Evolutionary conservation across 2,888 invertebrate species (phyloP).

Genomic region (Incurvaria masculella): DNA sequence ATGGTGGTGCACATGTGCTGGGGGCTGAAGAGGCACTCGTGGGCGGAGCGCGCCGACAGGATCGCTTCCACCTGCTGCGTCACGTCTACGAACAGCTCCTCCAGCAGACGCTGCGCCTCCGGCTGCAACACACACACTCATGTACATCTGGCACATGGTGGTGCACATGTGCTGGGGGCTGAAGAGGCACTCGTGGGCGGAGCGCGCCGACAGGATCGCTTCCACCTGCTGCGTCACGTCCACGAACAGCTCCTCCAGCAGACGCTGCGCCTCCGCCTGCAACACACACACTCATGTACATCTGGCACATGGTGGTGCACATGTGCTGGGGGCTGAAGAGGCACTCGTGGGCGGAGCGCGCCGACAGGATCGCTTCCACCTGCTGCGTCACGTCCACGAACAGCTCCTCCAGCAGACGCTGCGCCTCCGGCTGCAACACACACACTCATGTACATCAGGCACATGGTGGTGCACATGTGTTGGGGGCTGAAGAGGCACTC

Average conservation of each 20-base stretch:
- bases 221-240: constrained; percentile 70
- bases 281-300: constrained; percentile 52
- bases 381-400: constrained; percentile 67
- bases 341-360: constrained; percentile 68
- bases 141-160: constrained; percentile 89
- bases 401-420: constrained; percentile 63
- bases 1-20: constrained; percentile 85
- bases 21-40: constrained; percentile 86
- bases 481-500: constrained; percentile 76
- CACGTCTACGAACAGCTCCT: constrained; percentile 79
- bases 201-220: constrained; percentile 67
- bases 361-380: constrained; percentile 56
- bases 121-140: constrained; percentile 31
- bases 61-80: constrained; percentile 71
- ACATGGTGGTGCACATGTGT: constrained; percentile 84
- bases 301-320: constrained; percentile 86
- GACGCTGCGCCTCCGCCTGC: constrained; percentile 56
- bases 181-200: constrained; percentile 83
- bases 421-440: constrained; percentile 48
- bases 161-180: constrained; percentile 85
- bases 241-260: constrained; percentile 65
- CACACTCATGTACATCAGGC: constrained; percentile 76
- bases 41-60: constrained; percentile 69
- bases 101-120: constrained; percentile 68
- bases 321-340: constrained; percentile 79